Base-by-base conservation (phyloP, 2,113 vertebrate species). In the Colaptes auratus region DNA sequence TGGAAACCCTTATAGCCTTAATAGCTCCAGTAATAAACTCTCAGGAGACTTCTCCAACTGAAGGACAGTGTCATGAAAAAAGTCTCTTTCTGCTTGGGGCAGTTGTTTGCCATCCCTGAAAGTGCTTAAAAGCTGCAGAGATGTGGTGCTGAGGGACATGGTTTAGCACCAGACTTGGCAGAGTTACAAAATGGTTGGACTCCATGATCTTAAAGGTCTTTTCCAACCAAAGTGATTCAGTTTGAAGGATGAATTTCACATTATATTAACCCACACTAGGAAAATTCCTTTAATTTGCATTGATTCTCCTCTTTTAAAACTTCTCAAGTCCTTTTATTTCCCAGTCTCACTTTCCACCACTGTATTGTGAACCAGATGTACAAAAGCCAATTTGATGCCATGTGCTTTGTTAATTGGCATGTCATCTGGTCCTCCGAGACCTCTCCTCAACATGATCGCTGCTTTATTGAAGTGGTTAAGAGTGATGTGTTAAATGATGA, bases 401-500 rank as follows among this genome's bases (percentile, higher is more conserved):
- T 78, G 82, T 27, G 81, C 93, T 97, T 93, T 92, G 97, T 96
- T 98, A 98, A 97, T 97, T 97, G 98, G 93, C 92, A 71, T 98
- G 96, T 97, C 97, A 95, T 82, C 92, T 79, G 65, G 88, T 96
- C 97, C 96, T 82, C 87, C 0, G 96, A 95, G 97, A 96, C 92
- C 82, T 89, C 95, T 96, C 95, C 88, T 97, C 97, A 96, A n/a
- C 95, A 64, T 42, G 72, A 86, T 90, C 74, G 24, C 96, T 90
- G 89, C 63, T 96, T 93, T 72, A 94, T 82, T 96, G 94, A 95
- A 96, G 96, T 96, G 94, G 92, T 96, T 88, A 18, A 96, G 97
- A 98, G 92, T 97, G 97, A 97, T 97, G 96, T 97, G 96, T 93
- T 94, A 97, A 97, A 96, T 93, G 97, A 97, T 97, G 97, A 97